Conservation (phyloP, 2,888 invertebrate species). For the Drosophila anomalata region DNA sequence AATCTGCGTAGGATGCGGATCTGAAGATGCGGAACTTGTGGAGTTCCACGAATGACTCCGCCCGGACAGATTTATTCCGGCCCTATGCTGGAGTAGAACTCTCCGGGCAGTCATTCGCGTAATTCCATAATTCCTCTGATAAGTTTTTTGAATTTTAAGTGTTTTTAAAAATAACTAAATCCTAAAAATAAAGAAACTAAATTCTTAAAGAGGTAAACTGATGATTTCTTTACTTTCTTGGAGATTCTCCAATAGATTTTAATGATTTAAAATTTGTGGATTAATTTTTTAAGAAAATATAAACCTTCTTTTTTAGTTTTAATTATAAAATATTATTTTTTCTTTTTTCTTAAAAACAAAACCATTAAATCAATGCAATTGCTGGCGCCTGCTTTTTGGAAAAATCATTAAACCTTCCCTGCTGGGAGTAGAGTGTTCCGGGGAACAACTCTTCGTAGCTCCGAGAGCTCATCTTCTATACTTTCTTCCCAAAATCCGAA, state of each 20-base stretch:
- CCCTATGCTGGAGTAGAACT: background rate
- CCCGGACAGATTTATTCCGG: background rate
- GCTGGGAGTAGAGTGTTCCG: conserved; percentile 77
- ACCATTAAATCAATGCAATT: conserved; percentile 75
- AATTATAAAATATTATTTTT: background rate
- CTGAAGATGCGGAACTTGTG: conserved; percentile 15
- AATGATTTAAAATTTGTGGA: no score
- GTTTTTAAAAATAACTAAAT: background rate
- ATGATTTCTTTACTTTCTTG: no score
- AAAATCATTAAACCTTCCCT: conserved; percentile 67
- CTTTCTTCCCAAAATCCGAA: background rate
- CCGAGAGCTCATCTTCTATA: conserved; percentile 21
- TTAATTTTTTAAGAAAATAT: no score
- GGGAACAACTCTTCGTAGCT: conserved; percentile 21
- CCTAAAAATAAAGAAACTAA: background rate
- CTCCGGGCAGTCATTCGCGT: background rate
- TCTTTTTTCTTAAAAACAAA: background rate
- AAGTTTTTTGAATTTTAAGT: conserved; percentile 5
- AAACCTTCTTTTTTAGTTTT: background rate
- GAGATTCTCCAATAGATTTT: no score
- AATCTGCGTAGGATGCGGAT: conserved; percentile 51
- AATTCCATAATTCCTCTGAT: background rate
- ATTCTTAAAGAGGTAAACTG: background rate
- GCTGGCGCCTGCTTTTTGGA: conserved; percentile 34
- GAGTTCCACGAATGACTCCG: background rate